Evolutionary conservation across 2,797 vertebrate species (phyloP).

Genomic region (Rachycentron canadum): DNA sequence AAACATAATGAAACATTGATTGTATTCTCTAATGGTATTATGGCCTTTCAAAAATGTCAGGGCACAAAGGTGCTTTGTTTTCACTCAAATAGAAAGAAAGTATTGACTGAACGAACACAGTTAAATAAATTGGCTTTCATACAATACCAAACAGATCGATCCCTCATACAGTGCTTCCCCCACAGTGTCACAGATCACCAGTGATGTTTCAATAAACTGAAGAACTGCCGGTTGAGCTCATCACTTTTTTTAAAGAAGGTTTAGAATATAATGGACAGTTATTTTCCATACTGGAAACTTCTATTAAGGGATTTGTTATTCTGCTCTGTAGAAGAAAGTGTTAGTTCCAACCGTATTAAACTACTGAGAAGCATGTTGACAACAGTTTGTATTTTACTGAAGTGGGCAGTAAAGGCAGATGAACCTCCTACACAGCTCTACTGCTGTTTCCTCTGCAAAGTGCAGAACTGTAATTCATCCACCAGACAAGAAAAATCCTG

Average conservation of each 20-base stretch:
- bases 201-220: constrained; percentile 8
- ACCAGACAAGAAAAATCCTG: constrained; percentile 13
- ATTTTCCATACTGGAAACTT: background rate
- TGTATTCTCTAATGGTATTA: constrained; percentile 32
- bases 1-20: constrained; percentile 59
- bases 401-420: constrained; percentile 31
- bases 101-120: background rate
- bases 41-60: constrained; percentile 66
- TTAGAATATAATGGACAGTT: background rate
- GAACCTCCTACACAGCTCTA: constrained; percentile 35
- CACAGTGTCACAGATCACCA: background rate
- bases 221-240: fast-evolving
- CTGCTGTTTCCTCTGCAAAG: constrained; percentile 33
- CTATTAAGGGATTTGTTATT: background rate
- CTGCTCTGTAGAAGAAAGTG: background rate
- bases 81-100: constrained; percentile 24
- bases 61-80: constrained; percentile 45
- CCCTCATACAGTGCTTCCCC: background rate
- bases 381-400: constrained; percentile 29
- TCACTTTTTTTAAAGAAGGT: background rate
- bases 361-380: constrained; percentile 16
- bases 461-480: background rate
- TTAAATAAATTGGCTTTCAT: constrained; percentile 45
- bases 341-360: background rate
- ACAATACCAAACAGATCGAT: constrained; percentile 42